Evolutionary conservation across 2,888 invertebrate species (phyloP).

Genomic region (Zygogramma bicolorata): DNA sequence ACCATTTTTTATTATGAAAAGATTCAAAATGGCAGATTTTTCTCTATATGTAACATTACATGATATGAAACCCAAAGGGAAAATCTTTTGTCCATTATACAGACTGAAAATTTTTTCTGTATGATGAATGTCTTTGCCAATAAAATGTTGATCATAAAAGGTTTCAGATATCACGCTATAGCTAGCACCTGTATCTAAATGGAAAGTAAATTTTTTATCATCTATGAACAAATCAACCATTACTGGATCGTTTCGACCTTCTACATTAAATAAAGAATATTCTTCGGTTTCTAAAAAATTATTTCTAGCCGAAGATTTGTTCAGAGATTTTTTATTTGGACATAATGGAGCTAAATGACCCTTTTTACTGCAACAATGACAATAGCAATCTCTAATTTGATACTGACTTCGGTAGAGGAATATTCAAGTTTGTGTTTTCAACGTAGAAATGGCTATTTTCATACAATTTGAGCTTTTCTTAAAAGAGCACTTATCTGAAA

Average conservation of each 20-base stretch:
- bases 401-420: too few species aligned
- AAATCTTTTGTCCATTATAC: background rate
- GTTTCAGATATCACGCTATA: background rate
- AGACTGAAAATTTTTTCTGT: background rate
- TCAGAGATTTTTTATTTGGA: background rate
- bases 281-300: background rate
- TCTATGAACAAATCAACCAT: too few species aligned
- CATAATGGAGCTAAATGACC: conserved; percentile 25
- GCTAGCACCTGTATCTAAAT: background rate
- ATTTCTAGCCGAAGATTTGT: background rate
- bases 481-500: too few species aligned
- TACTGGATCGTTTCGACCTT: background rate
- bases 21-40: background rate
- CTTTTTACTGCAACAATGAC: background rate
- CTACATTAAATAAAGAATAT: background rate
- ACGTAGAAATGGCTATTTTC: too few species aligned
- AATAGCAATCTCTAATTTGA: too few species aligned
- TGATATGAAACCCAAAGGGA: background rate
- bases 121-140: background rate
- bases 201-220: background rate
- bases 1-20: background rate
- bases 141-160: background rate
- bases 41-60: background rate
- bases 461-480: too few species aligned
- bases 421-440: too few species aligned